Evolutionary conservation across 2,888 invertebrate species (phyloP).

Genomic region (Hipparchia sbordonii): DNA sequence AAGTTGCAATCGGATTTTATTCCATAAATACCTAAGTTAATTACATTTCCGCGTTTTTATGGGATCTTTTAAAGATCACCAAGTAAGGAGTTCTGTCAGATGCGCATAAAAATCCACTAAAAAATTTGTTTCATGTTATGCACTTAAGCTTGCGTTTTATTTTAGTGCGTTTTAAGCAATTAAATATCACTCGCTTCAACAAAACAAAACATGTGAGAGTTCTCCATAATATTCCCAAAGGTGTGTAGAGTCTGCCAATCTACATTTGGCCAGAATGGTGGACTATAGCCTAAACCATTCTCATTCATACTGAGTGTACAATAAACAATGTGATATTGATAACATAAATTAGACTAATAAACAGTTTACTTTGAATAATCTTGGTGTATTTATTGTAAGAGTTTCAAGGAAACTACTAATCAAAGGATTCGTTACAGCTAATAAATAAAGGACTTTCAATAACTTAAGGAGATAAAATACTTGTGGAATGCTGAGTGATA

Average conservation of each 20-base stretch:
- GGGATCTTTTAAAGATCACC: conserved; percentile 17
- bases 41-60: conserved; percentile 21
- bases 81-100: conserved; percentile 10
- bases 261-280: too few species aligned
- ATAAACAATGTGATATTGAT: conserved; percentile 14
- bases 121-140: background rate
- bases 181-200: too few species aligned
- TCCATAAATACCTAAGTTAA: conserved; percentile 19
- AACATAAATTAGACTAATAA: background rate
- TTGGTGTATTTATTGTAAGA: conserved; percentile 7
- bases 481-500: conserved; percentile 1
- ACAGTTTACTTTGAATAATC: conserved; percentile 18
- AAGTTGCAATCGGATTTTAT: conserved; percentile 13
- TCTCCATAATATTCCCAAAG: too few species aligned
- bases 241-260: background rate
- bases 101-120: background rate
- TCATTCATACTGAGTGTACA: background rate
- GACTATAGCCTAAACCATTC: too few species aligned
- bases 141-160: background rate
- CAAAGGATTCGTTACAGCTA: conserved; percentile 19
- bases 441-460: conserved; percentile 17
- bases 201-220: too few species aligned
- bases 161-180: too few species aligned
- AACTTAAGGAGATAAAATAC: conserved; percentile 3
- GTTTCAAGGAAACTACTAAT: conserved; percentile 13